phyloP scores from a whole-genome alignment of 2,113 vertebrate species.

The Oncorhynchus kisutch region DNA sequence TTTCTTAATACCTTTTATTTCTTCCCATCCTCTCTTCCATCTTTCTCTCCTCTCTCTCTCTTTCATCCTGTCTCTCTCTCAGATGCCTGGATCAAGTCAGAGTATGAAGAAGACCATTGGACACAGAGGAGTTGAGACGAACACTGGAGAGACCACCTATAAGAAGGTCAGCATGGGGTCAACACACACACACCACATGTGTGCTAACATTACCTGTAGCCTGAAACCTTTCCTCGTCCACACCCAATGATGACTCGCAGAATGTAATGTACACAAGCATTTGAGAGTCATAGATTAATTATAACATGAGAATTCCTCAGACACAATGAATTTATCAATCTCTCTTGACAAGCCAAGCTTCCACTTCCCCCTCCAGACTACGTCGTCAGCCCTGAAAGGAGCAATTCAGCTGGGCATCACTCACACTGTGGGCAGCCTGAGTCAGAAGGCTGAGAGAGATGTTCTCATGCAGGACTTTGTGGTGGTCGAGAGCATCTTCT shows the following conservation, averaged over 20 bases:
- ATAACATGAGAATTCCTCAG: too few relatives aligned
- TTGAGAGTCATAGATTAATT: not conserved
- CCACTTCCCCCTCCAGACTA: constrained; percentile 74
- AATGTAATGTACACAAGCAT: not conserved
- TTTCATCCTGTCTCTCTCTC: not conserved
- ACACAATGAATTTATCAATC: too few relatives aligned
- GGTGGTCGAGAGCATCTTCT: constrained; percentile 96
- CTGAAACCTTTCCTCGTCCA: not conserved
- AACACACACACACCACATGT: not conserved
- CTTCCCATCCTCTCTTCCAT: too few relatives aligned
- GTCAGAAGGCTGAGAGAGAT: constrained; percentile 92
- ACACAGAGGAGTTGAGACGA: constrained; percentile 87
- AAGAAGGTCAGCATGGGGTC: constrained; percentile 86
- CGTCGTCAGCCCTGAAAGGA: constrained; percentile 92
- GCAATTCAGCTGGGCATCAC: constrained; percentile 93
- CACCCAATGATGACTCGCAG: not conserved
- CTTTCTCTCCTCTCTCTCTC: not conserved
- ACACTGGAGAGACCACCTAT: constrained; percentile 93
- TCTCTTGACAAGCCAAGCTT: not conserved
- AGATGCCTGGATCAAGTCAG: constrained; percentile 79
- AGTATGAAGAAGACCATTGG: constrained; percentile 89
- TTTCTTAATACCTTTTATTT: not conserved
- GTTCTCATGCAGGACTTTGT: constrained; percentile 98
- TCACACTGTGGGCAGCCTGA: constrained; percentile 92
- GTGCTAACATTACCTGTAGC: not conserved